A percentile compares a stretch with the other conserved stretches of the same genome.
phyloP scores from a whole-genome alignment of 2,113 vertebrate species.

The Nyctereutes procyonoides region DNA sequence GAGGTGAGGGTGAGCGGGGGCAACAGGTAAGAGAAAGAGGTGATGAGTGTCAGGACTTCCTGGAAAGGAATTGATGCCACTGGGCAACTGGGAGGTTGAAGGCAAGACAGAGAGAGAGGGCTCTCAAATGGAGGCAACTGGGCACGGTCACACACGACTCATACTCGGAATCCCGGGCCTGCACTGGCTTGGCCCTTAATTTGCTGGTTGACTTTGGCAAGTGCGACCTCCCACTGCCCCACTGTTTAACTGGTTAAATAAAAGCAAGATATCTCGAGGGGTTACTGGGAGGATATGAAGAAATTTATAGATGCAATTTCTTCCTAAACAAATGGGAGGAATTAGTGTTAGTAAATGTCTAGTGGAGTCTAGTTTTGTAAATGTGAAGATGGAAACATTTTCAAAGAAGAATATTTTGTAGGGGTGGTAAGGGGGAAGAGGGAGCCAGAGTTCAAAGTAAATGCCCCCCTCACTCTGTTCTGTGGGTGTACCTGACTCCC shows the following conservation, averaged over 20 bases:
- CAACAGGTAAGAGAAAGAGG: too few relatives aligned
- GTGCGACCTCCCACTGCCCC: not conserved
- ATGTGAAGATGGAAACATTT: not conserved
- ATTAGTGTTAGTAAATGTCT: not conserved
- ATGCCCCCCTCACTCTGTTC: not conserved
- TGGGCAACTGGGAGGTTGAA: not conserved
- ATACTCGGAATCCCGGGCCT: not conserved
- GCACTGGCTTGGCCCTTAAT: not conserved
- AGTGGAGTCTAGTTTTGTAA: not conserved
- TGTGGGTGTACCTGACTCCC: not conserved
- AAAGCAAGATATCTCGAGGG: not conserved
- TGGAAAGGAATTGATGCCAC: not conserved
- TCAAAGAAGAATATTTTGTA: not conserved
- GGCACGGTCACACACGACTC: not conserved
- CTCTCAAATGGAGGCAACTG: not conserved
- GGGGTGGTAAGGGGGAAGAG: not conserved
- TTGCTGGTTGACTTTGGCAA: not conserved
- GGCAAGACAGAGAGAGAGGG: not conserved
- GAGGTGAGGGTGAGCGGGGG: too few relatives aligned
- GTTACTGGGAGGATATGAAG: not conserved
- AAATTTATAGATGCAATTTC: not conserved
- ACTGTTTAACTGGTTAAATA: not conserved
- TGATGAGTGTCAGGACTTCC: not conserved
- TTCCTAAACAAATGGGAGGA: not conserved
- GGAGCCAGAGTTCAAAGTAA: not conserved